Evolutionary conservation across 2,797 vertebrate genomes (phyloP), one percentile per base, ranked within the genome.

Genomic region (Caiman crocodilus): DNA sequence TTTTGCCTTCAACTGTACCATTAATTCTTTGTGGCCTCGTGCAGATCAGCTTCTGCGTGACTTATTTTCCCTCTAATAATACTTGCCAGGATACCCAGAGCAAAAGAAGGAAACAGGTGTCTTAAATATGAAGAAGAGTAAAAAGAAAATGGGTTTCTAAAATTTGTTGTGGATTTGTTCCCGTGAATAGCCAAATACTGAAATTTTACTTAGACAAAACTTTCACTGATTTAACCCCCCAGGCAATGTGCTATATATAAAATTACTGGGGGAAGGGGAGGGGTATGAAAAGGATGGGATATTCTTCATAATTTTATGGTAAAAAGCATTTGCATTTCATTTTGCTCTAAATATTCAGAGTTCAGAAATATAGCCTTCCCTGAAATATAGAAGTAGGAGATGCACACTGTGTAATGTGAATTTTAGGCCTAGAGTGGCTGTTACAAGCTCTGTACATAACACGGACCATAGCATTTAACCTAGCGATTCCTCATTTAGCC

Each of bases 361-460:
- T 71, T 92, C 58, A 14, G 60, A 57, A 79, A 71, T 32, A 58
- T 83, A 65, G 21, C 26, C 82, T 79, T 12, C 74, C 85, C 82
- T 93, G 18, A 88, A 35, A 63, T 64, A 58, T n/a, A 71, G 84
- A 50, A 86, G 35, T 76, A 74, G 69, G 58, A 84, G 59, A 82
- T 91, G 30, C 18, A 87, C 86, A 77, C 4, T 79, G 42, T 78
- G 1, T 80, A 88, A 50, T 11, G 69, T 71, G 35, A 79, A 83
- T 59, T 87, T 30, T 35, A 71, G 90, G 91, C 80, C 87, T 63
- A 87, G 88, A 85, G 95, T 87, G 57, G 1, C 6, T 78, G 35
- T 65, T 79, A 21, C 30, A 16, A 71, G 83, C 69, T 89, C 78
- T 55, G 1, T 85, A 57, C 73, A 14, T 83, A 58, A 75, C 17